phyloP scores from a whole-genome alignment of 2,797 vertebrate genomes.

The Hozukius guyotensis region DNA sequence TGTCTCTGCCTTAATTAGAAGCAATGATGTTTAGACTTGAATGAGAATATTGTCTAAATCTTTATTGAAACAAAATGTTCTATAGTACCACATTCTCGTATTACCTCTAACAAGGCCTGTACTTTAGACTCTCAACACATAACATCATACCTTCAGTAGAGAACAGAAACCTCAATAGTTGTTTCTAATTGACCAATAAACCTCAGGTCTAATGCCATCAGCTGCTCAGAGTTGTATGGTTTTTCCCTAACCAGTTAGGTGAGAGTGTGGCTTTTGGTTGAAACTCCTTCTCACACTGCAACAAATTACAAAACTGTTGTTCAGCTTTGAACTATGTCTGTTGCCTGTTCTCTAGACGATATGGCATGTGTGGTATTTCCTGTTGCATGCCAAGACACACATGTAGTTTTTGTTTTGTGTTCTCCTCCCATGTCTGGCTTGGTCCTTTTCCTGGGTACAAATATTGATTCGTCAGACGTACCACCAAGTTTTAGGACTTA shows the following conservation, averaged over 20 bases:
- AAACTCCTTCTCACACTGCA: conserved; percentile 18
- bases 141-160: background rate
- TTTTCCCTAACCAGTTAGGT: conserved; percentile 4
- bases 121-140: background rate
- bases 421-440: background rate
- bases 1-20: background rate
- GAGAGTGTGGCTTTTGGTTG: conserved; percentile 5
- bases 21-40: background rate
- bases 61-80: background rate
- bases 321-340: background rate
- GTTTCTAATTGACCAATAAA: conserved; percentile 28
- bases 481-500: background rate
- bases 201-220: background rate
- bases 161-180: conserved; percentile 14
- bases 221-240: background rate
- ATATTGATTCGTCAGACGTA: background rate
- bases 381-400: background rate
- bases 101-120: background rate
- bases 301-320: background rate
- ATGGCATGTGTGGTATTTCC: background rate
- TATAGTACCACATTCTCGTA: background rate
- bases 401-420: background rate
- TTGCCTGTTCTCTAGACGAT: background rate
- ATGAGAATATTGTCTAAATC: background rate
- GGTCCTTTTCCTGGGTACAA: background rate